Evolutionary conservation across 2,113 vertebrate species (phyloP), one percentile per base, ranked within the genome.

Genomic region (Terrapene triunguis): DNA sequence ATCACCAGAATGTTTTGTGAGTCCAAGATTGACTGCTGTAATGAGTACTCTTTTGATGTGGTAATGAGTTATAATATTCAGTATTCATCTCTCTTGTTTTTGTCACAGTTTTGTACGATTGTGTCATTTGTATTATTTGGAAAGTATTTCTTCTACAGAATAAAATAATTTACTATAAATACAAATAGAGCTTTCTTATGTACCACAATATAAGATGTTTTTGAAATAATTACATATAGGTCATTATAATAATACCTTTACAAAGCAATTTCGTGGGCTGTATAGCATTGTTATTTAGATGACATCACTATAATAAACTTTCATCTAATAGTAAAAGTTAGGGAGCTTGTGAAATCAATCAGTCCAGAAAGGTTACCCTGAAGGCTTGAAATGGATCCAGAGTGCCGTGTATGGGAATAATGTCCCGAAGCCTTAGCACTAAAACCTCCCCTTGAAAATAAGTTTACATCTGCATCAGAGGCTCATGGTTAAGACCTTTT

Each of bases 91-190:
- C 98, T 98, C 94, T 97, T 97, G 95, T 96, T 98, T 96, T 97
- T 98, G 98, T 98, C 98, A 96, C 96, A 95, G 96, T 98, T 98
- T 96, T 98, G 96, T 97, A 97, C 95, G 93, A 97, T 97, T 97
- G 92, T 98, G 98, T 98, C 98, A 96, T 98, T 98, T 98, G 97
- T 98, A 98, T 98, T 95, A 96, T 98, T 98, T 97, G 96, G 97
- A 98, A 96, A 98, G 83, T 98, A 98, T 98, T 98, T 98, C 98
- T 98, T 98, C 98, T 98, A 98, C 92, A 94, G 98, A 98, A 98
- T 98, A 98, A 98, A 98, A 98, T 97, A 98, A 98, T 95, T 97
- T 98, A 96, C 96, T 97, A 98, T 98, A 98, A 98, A 94, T 88
- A 84, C 87, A 95, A 89, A 87, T 42, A 82, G 84, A 50, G 69